phyloP scores from a whole-genome alignment of 2,888 invertebrate genomes.

The Opisthograptis luteolata region DNA sequence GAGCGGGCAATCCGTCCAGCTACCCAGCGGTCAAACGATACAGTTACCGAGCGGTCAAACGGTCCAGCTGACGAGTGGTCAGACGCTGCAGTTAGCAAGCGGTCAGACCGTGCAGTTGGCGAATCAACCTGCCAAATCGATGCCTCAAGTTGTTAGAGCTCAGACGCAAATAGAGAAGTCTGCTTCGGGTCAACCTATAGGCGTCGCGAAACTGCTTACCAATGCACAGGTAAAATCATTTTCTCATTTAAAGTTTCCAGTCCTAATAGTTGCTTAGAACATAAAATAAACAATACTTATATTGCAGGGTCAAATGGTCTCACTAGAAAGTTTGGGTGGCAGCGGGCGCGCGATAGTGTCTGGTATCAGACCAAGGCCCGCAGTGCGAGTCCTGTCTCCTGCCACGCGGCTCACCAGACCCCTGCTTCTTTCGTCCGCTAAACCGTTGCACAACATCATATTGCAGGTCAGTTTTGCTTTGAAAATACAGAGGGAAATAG shows the following conservation, averaged over 20 bases:
- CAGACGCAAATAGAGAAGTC: conserved; percentile 65
- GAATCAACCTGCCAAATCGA: conserved; percentile 62
- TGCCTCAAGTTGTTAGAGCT: conserved; percentile 68
- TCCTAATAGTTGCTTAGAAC: no score
- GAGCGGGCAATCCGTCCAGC: conserved; percentile 66
- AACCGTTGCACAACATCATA: conserved; percentile 73
- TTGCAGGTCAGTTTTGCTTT: conserved; percentile 64
- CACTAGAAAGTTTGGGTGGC: conserved; percentile 59
- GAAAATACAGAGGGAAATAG: neutral
- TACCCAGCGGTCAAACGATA: conserved; percentile 77
- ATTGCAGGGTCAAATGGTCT: conserved; percentile 70
- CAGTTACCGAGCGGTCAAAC: conserved; percentile 68
- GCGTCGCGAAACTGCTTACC: conserved; percentile 89
- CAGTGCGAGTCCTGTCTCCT: conserved; percentile 63
- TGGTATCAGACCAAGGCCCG: conserved; percentile 38
- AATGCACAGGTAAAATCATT: conserved; percentile 84
- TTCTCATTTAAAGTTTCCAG: neutral
- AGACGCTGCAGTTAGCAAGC: conserved; percentile 65
- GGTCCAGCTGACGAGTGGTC: conserved; percentile 66
- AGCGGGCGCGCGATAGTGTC: conserved; percentile 33
- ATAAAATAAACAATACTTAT: neutral
- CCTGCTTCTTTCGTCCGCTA: conserved; percentile 64
- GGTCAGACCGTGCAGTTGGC: conserved; percentile 70
- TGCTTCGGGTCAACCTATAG: conserved; percentile 78
- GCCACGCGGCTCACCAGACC: conserved; percentile 59